These are phyloP conservation scores for Lordiphosa mommai DNA, from an alignment of 1,140 invertebrate species.

Conservation along the genomic window DNA sequence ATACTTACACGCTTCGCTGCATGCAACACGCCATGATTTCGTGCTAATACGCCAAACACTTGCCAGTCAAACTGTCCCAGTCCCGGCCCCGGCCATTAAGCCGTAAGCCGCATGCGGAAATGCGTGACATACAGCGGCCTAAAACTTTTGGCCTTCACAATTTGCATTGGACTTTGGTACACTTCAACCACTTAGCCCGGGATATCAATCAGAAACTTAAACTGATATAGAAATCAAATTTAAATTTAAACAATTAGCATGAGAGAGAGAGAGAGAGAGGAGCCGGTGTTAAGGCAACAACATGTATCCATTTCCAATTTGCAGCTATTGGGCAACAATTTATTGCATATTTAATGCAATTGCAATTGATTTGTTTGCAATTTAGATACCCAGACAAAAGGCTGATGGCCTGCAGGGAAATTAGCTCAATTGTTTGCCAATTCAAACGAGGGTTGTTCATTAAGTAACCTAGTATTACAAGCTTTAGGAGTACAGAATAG, in stretches of 20 bases:
- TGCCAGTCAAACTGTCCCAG: constrained; percentile 7
- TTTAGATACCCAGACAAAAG: constrained; percentile 29
- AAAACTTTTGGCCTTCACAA: constrained; percentile 18
- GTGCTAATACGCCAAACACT: constrained; percentile 32
- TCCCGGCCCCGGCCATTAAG: constrained; percentile 6
- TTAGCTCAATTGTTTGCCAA: constrained; percentile 47
- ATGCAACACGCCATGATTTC: constrained; percentile 52
- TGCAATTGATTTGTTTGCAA: constrained; percentile 63
- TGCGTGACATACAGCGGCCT: constrained; percentile 35
- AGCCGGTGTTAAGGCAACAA: constrained; percentile 42
- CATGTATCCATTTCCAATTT: constrained; percentile 55
- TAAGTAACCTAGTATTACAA: too few species aligned
- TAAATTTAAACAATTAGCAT: constrained; percentile 68
- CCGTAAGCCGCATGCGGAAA: constrained; percentile 26
- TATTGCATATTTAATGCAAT: constrained; percentile 73
- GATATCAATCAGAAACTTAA: too few species aligned
- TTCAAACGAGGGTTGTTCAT: too few species aligned
- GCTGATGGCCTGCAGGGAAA: constrained; percentile 31
- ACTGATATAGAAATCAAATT: constrained; percentile 10
- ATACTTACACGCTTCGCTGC: constrained; percentile 33
- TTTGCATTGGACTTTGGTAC: not conserved
- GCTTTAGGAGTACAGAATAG: too few species aligned
- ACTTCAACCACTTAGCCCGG: not conserved
- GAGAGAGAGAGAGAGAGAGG: constrained; percentile 10
- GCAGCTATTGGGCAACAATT: constrained; percentile 44